Conservation (phyloP, 1,140 invertebrate species). For the Orius insidiosus region DNA sequence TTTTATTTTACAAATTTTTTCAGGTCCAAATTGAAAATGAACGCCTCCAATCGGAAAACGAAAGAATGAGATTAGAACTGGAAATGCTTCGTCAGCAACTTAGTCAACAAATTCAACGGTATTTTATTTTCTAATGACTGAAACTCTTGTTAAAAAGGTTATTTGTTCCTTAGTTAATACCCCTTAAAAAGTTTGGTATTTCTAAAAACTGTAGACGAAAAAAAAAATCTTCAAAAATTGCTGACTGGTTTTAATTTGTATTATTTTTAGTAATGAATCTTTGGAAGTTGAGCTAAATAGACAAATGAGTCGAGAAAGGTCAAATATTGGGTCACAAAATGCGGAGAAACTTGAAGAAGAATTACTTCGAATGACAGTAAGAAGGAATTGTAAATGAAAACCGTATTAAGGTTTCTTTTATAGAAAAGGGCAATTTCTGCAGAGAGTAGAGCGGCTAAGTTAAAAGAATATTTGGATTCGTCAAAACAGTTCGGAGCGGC, state of each 20-base stretch:
- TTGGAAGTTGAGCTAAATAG: conserved; percentile 35
- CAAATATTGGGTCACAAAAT: conserved; percentile 26
- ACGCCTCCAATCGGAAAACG: conserved; percentile 35
- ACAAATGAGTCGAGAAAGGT: conserved; percentile 29
- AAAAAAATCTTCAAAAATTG: too few relatives aligned
- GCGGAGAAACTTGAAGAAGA: conserved; percentile 6
- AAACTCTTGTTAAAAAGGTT: too few relatives aligned
- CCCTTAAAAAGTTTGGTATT: too few relatives aligned
- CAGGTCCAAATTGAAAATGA: conserved; percentile 37
- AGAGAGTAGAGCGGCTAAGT: conserved; percentile 32
- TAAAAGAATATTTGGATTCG: conserved; percentile 26
- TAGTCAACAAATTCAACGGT: conserved; percentile 31
- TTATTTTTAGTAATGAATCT: conserved; percentile 26
- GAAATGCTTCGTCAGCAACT: conserved; percentile 32
- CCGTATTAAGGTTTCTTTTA: conserved; percentile 22
- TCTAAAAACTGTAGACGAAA: too few relatives aligned
- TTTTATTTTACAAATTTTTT: conserved; percentile 16
- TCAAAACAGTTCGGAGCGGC: conserved; percentile 7
- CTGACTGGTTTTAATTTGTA: conserved; percentile 9
- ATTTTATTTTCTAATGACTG: not conserved
- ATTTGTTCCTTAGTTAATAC: too few relatives aligned
- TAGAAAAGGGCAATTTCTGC: conserved; percentile 35
- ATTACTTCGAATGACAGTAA: conserved; percentile 6
- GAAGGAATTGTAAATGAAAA: too few relatives aligned
- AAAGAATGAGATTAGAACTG: conserved; percentile 35